These are phyloP conservation scores for Pachymerium ferrugineum DNA, from an alignment of 2,888 invertebrate genomes.

Conservation along the genomic window DNA sequence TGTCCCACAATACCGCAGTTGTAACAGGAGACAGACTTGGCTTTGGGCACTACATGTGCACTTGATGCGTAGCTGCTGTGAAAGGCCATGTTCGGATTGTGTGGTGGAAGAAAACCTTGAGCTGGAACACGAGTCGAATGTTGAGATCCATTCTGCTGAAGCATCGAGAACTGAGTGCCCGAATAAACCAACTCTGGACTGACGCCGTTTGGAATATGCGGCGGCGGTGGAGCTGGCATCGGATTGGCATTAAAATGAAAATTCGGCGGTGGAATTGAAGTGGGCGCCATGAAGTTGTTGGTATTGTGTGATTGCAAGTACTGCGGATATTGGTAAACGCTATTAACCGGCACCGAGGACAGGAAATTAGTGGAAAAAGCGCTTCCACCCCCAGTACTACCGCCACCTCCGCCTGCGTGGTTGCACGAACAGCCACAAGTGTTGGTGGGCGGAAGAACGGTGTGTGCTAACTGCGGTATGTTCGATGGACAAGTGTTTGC, in stretches of 20 bases:
- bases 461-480: constrained; percentile 1
- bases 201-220: constrained; percentile 20
- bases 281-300: constrained; percentile 28
- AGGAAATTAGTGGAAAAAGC: neutral
- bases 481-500: constrained; percentile 4
- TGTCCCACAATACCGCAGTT: constrained; percentile 86
- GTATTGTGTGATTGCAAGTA: constrained; percentile 29
- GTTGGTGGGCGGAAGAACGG: neutral
- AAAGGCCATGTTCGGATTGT: constrained; percentile 35
- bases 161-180: constrained; percentile 25
- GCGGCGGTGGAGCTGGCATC: neutral
- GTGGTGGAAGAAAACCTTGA: constrained; percentile 33
- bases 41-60: constrained; percentile 44
- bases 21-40: constrained; percentile 66
- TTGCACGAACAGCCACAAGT: constrained; percentile 25
- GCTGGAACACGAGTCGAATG: neutral
- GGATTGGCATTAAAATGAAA: neutral
- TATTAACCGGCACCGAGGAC: neutral
- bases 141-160: constrained; percentile 29
- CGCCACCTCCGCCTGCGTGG: neutral
- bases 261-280: constrained; percentile 6
- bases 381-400: too few relatives aligned
- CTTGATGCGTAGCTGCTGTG: constrained; percentile 40
- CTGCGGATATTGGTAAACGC: neutral
- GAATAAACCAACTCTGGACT: constrained; percentile 29